Conservation (phyloP, 1,140 invertebrate species). For the Microplitis mediator region DNA sequence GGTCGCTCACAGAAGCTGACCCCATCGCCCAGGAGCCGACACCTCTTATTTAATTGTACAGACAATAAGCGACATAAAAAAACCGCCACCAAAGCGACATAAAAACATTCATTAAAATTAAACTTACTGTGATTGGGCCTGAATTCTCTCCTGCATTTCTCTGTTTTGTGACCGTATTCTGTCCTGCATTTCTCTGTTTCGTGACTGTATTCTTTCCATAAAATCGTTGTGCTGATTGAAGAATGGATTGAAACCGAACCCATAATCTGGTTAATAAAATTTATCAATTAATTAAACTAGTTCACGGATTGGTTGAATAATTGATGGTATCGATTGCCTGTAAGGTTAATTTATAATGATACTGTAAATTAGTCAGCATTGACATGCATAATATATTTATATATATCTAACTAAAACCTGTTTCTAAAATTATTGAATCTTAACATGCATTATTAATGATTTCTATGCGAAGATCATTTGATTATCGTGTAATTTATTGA, state of each 20-base stretch:
- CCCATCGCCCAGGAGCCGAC: slow-evolving; percentile 25
- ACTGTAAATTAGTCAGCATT: too few relatives aligned
- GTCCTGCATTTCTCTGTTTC: slow-evolving; percentile 33
- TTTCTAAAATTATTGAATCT: not conserved
- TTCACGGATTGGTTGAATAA: too few relatives aligned
- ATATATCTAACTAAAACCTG: too few relatives aligned
- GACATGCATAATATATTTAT: too few relatives aligned
- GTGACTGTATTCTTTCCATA: slow-evolving; percentile 30
- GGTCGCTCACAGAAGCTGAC: slow-evolving; percentile 31
- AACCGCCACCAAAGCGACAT: not conserved
- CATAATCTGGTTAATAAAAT: too few relatives aligned
- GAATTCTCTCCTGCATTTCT: slow-evolving; percentile 35
- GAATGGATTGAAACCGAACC: too few relatives aligned
- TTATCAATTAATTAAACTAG: too few relatives aligned
- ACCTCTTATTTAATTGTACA: slow-evolving; percentile 10
- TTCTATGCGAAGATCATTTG: too few relatives aligned
- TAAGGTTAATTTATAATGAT: too few relatives aligned
- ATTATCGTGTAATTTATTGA: too few relatives aligned
- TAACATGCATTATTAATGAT: not conserved
- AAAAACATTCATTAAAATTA: not conserved
- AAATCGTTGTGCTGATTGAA: too few relatives aligned
- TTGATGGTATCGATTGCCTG: too few relatives aligned
- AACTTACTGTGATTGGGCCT: slow-evolving; percentile 40
- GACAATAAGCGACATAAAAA: not conserved
- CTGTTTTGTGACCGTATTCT: slow-evolving; percentile 34